A percentile compares a stretch with the other conserved stretches of the same genome.
Evolutionary conservation across 2,888 invertebrate genomes (phyloP).

Genomic region (Torymus texanus): DNA sequence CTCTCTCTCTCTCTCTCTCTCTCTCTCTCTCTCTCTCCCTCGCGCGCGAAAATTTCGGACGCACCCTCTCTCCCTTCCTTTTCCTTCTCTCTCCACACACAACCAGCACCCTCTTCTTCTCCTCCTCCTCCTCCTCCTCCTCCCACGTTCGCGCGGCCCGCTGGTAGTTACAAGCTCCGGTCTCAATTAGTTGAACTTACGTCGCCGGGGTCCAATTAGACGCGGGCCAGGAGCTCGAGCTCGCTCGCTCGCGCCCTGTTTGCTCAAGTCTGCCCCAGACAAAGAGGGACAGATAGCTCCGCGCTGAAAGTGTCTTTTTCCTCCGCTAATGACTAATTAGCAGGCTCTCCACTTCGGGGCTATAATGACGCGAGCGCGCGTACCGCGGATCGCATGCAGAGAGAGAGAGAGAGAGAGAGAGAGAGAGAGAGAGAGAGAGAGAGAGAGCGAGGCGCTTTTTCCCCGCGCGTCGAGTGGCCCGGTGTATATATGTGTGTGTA

Average conservation of each 20-base stretch:
- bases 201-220: slow-evolving; percentile 75
- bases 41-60: too few relatives aligned
- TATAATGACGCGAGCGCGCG: slow-evolving; percentile 71
- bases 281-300: slow-evolving; percentile 52
- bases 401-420: slow-evolving; percentile 7
- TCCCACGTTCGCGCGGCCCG: too few relatives aligned
- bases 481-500: too few relatives aligned
- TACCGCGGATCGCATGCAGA: slow-evolving; percentile 26
- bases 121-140: too few relatives aligned
- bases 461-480: background rate
- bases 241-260: slow-evolving; percentile 67
- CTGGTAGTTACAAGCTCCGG: slow-evolving; percentile 70
- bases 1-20: too few relatives aligned
- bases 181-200: slow-evolving; percentile 75
- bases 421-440: slow-evolving; percentile 1
- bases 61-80: too few relatives aligned
- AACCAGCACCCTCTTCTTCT: too few relatives aligned
- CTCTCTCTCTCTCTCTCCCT: too few relatives aligned
- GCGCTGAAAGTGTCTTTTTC: slow-evolving; percentile 74
- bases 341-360: slow-evolving; percentile 70
- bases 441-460: background rate
- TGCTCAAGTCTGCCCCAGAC: slow-evolving; percentile 69
- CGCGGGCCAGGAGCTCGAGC: slow-evolving; percentile 69
- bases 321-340: slow-evolving; percentile 75
- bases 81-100: too few relatives aligned